These are phyloP conservation scores for Pandemis heparana DNA, from an alignment of 2,888 invertebrate species.

Conservation along the genomic window DNA sequence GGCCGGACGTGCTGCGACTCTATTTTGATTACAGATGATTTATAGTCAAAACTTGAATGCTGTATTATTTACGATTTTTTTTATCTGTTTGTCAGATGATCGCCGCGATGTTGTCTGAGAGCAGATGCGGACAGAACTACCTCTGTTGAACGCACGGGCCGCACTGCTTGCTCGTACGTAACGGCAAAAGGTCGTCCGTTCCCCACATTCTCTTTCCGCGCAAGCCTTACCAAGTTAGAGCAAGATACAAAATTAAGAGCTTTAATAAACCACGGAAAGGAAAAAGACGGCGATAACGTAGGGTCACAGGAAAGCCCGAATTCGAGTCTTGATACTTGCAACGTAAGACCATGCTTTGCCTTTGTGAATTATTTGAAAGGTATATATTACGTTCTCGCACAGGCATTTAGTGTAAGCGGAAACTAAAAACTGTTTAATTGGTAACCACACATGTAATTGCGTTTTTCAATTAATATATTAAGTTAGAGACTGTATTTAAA, in stretches of 20 bases:
- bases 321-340: slow-evolving; percentile 82
- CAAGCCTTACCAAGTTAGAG: slow-evolving; percentile 82
- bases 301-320: slow-evolving; percentile 82
- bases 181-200: slow-evolving; percentile 85
- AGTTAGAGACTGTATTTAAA: neutral
- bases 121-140: slow-evolving; percentile 61
- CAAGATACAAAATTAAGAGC: slow-evolving; percentile 64
- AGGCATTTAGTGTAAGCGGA: slow-evolving; percentile 62
- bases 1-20: slow-evolving; percentile 52
- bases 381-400: slow-evolving; percentile 72
- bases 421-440: slow-evolving; percentile 64
- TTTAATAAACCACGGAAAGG: slow-evolving; percentile 50
- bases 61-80: slow-evolving; percentile 84
- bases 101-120: slow-evolving; percentile 64
- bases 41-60: slow-evolving; percentile 80
- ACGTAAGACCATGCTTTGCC: slow-evolving; percentile 80
- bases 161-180: slow-evolving; percentile 83
- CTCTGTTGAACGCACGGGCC: slow-evolving; percentile 81
- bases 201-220: slow-evolving; percentile 86
- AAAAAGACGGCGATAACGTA: slow-evolving; percentile 66
- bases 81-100: slow-evolving; percentile 77
- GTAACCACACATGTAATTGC: slow-evolving; percentile 52
- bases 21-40: slow-evolving; percentile 67
- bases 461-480: neutral
- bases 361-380: slow-evolving; percentile 82